Evolutionary conservation across 2,888 invertebrate genomes (phyloP).

Genomic region (Aporophyla lueneburgensis): DNA sequence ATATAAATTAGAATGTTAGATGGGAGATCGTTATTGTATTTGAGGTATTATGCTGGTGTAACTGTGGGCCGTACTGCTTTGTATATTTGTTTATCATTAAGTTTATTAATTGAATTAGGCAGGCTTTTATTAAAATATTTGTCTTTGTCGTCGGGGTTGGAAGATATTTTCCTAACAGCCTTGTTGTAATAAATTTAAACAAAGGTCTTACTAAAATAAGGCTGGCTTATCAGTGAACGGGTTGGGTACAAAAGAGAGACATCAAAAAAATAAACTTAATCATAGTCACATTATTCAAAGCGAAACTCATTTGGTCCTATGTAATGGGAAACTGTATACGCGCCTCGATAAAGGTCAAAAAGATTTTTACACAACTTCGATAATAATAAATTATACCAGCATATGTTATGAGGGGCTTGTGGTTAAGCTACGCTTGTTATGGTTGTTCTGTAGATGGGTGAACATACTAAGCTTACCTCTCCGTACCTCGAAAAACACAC

Average conservation of each 20-base stretch:
- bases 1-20: slow-evolving; percentile 78
- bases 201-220: neutral
- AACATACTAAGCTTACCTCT: no score
- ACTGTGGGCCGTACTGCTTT: slow-evolving; percentile 27
- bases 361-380: no score
- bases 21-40: slow-evolving; percentile 69
- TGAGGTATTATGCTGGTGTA: slow-evolving; percentile 60
- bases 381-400: no score
- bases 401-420: no score
- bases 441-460: no score
- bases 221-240: neutral
- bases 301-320: neutral
- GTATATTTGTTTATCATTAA: slow-evolving; percentile 43
- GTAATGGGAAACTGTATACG: no score
- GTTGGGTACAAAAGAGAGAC: neutral
- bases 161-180: slow-evolving; percentile 3
- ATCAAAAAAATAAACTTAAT: neutral
- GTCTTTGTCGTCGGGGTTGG: slow-evolving; percentile 13
- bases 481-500: no score
- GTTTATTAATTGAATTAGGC: slow-evolving; percentile 29
- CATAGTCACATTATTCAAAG: no score
- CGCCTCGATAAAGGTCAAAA: neutral
- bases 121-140: slow-evolving; percentile 40
- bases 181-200: neutral
- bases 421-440: no score